Conservation (phyloP, 2,888 invertebrate species). For the Parnassius apollo region DNA sequence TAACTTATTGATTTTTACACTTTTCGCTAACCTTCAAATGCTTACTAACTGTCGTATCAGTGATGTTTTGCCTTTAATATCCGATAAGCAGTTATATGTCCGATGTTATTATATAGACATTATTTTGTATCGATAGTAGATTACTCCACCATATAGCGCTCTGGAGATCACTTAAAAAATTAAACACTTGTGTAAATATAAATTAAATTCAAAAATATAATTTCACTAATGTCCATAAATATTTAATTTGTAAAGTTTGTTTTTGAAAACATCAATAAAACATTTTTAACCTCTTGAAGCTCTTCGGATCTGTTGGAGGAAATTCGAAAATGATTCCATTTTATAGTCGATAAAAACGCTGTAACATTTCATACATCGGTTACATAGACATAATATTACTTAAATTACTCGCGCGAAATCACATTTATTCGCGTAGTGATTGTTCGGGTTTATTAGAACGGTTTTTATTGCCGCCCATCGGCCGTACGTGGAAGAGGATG, state of each 20-base stretch:
- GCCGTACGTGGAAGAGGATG: slow-evolving; percentile 41
- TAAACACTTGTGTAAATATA: too few relatives aligned
- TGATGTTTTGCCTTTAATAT: slow-evolving; percentile 8
- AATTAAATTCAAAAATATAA: too few relatives aligned
- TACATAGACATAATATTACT: slow-evolving; percentile 24
- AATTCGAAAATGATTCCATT: slow-evolving; percentile 43
- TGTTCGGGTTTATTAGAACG: slow-evolving; percentile 50
- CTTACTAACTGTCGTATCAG: slow-evolving; percentile 11
- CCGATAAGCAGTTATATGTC: not conserved
- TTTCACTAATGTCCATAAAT: not conserved
- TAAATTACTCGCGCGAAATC: slow-evolving; percentile 27
- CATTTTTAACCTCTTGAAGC: slow-evolving; percentile 38
- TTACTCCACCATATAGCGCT: too few relatives aligned
- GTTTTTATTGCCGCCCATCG: slow-evolving; percentile 44
- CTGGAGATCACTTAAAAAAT: too few relatives aligned
- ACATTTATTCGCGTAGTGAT: slow-evolving; percentile 50
- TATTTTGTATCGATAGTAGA: too few relatives aligned
- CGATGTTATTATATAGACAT: not conserved
- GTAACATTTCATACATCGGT: slow-evolving; percentile 33
- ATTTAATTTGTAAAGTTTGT: not conserved
- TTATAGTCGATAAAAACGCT: slow-evolving; percentile 53
- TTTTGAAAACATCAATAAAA: slow-evolving; percentile 46
- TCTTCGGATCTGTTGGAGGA: slow-evolving; percentile 34
- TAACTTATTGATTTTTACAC: slow-evolving; percentile 47
- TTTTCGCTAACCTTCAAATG: slow-evolving; percentile 14